A percentile compares a stretch with the other conserved stretches of the same genome.
phyloP scores from a whole-genome alignment of 1,140 invertebrate genomes.

The Diorhabda elongata region DNA sequence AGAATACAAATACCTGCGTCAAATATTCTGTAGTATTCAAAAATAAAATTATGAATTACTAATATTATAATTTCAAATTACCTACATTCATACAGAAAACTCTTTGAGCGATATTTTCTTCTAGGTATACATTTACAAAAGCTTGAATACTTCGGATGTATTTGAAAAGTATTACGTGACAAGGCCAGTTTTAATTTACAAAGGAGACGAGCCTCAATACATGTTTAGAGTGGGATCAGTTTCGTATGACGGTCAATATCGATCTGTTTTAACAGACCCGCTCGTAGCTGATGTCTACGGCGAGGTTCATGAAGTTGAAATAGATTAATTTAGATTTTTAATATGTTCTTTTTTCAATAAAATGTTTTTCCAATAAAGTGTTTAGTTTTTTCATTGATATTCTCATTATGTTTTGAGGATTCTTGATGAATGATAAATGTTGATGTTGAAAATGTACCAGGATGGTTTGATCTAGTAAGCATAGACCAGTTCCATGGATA shows the following conservation, averaged over 20 bases:
- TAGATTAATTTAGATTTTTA: no score
- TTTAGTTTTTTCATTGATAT: no score
- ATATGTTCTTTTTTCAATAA: no score
- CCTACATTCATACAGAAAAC: neutral
- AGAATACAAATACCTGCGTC: no score
- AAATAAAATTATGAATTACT: neutral
- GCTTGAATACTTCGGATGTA: conserved; percentile 23
- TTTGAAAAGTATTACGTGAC: conserved; percentile 32
- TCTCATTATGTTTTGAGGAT: no score
- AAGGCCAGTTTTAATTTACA: conserved; percentile 32
- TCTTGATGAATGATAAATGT: no score
- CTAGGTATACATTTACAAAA: conserved; percentile 34
- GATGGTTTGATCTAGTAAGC: no score
- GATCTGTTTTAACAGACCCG: conserved; percentile 17
- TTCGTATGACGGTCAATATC: conserved; percentile 26
- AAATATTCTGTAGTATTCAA: neutral
- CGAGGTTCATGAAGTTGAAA: conserved; percentile 8
- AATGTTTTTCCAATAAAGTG: no score
- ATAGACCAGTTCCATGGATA: no score
- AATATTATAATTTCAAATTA: neutral
- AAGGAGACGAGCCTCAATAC: conserved; percentile 36
- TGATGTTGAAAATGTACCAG: no score
- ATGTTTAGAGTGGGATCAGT: conserved; percentile 35
- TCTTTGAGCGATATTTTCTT: conserved; percentile 1
- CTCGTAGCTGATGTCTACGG: conserved; percentile 15